Evolutionary conservation across 2,113 vertebrate species (phyloP).

Genomic region (Osmerus mordax): DNA sequence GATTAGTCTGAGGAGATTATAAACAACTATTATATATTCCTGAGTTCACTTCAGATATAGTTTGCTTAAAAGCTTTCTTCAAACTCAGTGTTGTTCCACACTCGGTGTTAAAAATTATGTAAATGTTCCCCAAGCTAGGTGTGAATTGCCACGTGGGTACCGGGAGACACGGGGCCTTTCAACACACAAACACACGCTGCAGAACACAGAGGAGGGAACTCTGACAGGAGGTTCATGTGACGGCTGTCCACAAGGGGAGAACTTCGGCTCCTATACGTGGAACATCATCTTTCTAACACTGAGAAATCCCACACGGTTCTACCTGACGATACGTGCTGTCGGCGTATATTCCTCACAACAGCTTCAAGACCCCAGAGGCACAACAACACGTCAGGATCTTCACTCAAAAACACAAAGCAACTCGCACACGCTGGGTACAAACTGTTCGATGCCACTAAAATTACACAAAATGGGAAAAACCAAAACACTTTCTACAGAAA

Average conservation of each 20-base stretch:
- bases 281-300: constrained; percentile 11
- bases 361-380: constrained; percentile 9
- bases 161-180: background rate
- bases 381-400: background rate
- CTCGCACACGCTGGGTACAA: background rate
- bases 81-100: too few relatives aligned
- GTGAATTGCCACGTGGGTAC: too few relatives aligned
- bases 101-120: too few relatives aligned
- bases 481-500: background rate
- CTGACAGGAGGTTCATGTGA: constrained; percentile 14
- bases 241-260: constrained; percentile 12
- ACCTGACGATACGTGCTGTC: background rate
- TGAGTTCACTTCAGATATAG: too few relatives aligned
- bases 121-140: too few relatives aligned
- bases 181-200: constrained; percentile 20
- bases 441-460: background rate
- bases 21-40: too few relatives aligned
- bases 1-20: too few relatives aligned
- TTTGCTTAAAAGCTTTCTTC: too few relatives aligned
- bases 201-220: constrained; percentile 2
- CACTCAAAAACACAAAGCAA: constrained; percentile 1
- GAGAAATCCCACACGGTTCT: constrained; percentile 26
- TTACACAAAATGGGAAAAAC: background rate
- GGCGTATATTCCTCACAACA: background rate
- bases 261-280: background rate